Conservation (phyloP, 1,140 invertebrate genomes). For the Drosophila ananassae region DNA sequence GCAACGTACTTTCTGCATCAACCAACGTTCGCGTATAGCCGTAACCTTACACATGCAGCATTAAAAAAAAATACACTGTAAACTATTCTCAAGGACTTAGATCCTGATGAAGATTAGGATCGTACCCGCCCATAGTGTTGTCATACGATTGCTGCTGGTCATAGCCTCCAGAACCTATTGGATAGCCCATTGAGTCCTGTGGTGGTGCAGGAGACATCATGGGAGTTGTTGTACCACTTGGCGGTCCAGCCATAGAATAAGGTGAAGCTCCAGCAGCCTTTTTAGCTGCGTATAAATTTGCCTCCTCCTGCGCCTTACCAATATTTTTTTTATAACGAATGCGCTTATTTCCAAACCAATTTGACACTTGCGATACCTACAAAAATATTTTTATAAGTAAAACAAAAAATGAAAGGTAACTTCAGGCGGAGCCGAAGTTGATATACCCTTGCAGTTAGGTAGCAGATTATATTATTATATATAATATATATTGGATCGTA, state of each 20-base stretch:
- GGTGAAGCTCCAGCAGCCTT: conserved; percentile 98
- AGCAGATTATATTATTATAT: too few relatives aligned
- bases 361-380: conserved; percentile 91
- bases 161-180: conserved; percentile 93
- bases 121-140: conserved; percentile 93
- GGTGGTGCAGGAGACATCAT: conserved; percentile 97
- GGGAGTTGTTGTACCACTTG: conserved; percentile 93
- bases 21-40: too few relatives aligned
- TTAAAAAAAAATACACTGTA: not conserved
- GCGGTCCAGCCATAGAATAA: conserved; percentile 93
- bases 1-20: too few relatives aligned
- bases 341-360: conserved; percentile 99
- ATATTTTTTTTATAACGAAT: conserved; percentile 99
- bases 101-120: conserved; percentile 93
- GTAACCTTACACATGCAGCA: too few relatives aligned
- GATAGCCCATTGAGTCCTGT: conserved; percentile 95
- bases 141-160: conserved; percentile 94
- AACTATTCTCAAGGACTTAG: conserved; percentile 86
- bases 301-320: conserved; percentile 99
- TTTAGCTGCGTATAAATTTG: conserved; percentile 99
- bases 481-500: too few relatives aligned
- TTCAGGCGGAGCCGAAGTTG: too few relatives aligned
- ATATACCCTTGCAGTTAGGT: too few relatives aligned
- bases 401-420: not conserved
- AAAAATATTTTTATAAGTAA: not conserved